Base-by-base conservation (phyloP, 2,113 vertebrate genomes). In the Bombycilla garrulus region DNA sequence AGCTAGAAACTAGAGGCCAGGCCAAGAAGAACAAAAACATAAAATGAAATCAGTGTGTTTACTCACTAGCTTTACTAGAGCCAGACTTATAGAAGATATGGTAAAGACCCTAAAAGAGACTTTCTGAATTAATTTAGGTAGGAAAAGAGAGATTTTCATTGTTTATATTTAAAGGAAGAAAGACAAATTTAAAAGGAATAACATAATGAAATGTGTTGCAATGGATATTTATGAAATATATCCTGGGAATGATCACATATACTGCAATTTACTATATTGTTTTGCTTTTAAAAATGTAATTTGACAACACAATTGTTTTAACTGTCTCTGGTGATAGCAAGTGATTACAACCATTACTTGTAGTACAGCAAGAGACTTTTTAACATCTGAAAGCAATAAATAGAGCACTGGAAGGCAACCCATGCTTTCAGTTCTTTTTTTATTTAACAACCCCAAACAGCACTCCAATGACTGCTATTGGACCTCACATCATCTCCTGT, bases 391-490 rank as follows among this genome's bases (percentile, higher is more conserved):
- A 93, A 88, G 71, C 8, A 50, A 86, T 13, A 81, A 91, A 88
- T 23, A 54, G 76, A 95, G 33, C 18, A 47, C 8, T 64, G 60
- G 90, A 91, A 94, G 65, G 15, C 40, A 88, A 96, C 77, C 22
- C 88, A 9, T 40, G 36, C 72, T 91, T 85, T 91, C 56, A 90
- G 47, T 38, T 88, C 42, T 47, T 81, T 85, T 86, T 74, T 89
- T 42, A 87, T 70, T 92, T 95, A 92, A 85, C 82, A 88, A 90
- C 36, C 51, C 80, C 94, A 86, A 94, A 83, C 31, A 60, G 22
- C 31, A 81, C 57, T 81, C 31, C 54, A 93, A 44, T 90, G 79
- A 94, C 90, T 89, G 88, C 74, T 48, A 77, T 54, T 66, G 45
- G 61, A 93, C 22, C 29, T 93, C 66, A 79, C 42, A 90, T 72